Evolutionary conservation across 2,797 vertebrate genomes (phyloP).

Genomic region (Siniperca undulata): DNA sequence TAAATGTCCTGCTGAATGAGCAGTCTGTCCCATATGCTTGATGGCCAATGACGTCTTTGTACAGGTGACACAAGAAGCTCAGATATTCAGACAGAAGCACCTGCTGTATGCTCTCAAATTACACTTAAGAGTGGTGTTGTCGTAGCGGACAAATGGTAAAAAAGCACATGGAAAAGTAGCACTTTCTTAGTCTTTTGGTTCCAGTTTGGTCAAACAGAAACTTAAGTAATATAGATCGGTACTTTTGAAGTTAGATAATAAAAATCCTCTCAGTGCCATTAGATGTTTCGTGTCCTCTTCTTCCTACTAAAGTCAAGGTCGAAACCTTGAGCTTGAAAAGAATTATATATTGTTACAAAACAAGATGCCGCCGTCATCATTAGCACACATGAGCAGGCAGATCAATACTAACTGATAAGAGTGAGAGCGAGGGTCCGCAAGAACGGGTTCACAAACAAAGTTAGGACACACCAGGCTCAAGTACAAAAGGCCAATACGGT

Average conservation of each 20-base stretch:
- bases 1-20: slow-evolving; percentile 14
- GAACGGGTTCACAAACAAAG: slow-evolving; percentile 59
- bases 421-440: not conserved
- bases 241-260: not conserved
- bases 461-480: slow-evolving; percentile 41
- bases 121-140: slow-evolving; percentile 9
- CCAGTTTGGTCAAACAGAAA: slow-evolving; percentile 18
- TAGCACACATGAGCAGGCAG: slow-evolving; percentile 7
- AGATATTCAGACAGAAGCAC: slow-evolving; percentile 9
- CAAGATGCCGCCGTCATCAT: slow-evolving; percentile 30
- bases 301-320: slow-evolving; percentile 16
- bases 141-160: not conserved
- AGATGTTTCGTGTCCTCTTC: not conserved
- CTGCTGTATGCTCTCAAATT: not conserved
- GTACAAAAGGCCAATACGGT: slow-evolving; percentile 58
- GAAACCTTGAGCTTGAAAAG: slow-evolving; percentile 38
- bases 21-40: not conserved
- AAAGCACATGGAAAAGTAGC: slow-evolving; percentile 4
- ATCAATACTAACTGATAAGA: slow-evolving; percentile 76
- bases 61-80: slow-evolving; percentile 30
- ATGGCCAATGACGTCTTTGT: slow-evolving; percentile 28
- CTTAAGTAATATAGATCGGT: not conserved
- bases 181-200: not conserved
- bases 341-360: slow-evolving; percentile 31
- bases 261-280: not conserved